Evolutionary conservation across 2,797 vertebrate species (phyloP).

Genomic region (Huso huso): DNA sequence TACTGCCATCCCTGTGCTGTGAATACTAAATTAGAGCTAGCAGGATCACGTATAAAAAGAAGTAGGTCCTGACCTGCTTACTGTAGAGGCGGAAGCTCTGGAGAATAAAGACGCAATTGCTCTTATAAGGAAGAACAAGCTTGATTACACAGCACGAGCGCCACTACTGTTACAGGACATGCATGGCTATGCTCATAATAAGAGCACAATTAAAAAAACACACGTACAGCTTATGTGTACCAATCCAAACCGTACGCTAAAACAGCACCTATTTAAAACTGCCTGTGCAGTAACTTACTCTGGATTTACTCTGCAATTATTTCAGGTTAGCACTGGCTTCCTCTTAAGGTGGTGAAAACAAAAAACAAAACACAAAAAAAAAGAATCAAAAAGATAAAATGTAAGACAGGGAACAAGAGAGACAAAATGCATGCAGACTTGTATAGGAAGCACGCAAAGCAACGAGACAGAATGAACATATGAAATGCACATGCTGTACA

Average conservation of each 20-base stretch:
- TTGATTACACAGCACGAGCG: not conserved
- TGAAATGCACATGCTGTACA: too few relatives aligned
- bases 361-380: conserved; percentile 38
- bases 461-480: too few relatives aligned
- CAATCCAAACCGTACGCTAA: not conserved
- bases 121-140: not conserved
- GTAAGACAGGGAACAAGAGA: conserved; percentile 32
- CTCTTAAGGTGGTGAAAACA: conserved; percentile 63
- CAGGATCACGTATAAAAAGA: too few relatives aligned
- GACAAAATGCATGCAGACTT: conserved; percentile 8
- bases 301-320: conserved; percentile 44
- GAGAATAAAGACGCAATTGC: too few relatives aligned
- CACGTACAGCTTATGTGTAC: not conserved
- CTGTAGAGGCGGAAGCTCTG: too few relatives aligned
- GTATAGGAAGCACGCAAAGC: too few relatives aligned
- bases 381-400: conserved; percentile 35
- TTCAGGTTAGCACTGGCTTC: conserved; percentile 67
- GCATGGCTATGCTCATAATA: not conserved
- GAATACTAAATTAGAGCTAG: too few relatives aligned
- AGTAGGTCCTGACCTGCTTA: too few relatives aligned
- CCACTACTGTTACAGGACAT: not conserved
- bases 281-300: conserved; percentile 64
- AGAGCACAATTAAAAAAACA: not conserved
- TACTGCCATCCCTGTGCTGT: too few relatives aligned
- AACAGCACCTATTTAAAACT: conserved; percentile 33